Percentiles rank a stretch among this genome's conserved stretches.
Conservation (phyloP, 1,140 invertebrate species). For the Euwallacea similis region DNA sequence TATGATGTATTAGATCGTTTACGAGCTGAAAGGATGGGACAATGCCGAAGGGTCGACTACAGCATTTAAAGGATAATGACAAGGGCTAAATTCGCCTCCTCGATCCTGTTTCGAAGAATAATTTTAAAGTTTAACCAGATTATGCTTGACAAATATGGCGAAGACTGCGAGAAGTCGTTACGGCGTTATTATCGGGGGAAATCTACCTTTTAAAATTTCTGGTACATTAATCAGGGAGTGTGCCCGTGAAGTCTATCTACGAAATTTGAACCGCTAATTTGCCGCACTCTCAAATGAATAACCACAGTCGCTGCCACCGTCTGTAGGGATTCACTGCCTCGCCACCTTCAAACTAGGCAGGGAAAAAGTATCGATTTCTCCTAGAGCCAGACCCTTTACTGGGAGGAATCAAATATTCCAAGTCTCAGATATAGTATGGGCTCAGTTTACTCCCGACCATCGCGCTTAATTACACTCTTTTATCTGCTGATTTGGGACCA, state of each 20-base stretch:
- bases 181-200: conserved; percentile 30
- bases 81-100: not conserved
- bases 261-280: conserved; percentile 39
- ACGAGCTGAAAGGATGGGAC: too few species aligned
- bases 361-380: not conserved
- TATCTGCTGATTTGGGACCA: too few species aligned
- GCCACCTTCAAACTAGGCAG: conserved; percentile 1
- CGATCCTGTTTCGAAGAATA: not conserved
- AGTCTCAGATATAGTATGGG: too few species aligned
- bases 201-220: conserved; percentile 37
- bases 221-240: conserved; percentile 34
- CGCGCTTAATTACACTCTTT: too few species aligned
- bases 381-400: not conserved
- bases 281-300: conserved; percentile 38
- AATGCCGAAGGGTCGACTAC: not conserved
- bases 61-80: not conserved
- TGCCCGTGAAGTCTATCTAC: conserved; percentile 33
- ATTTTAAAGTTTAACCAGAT: conserved; percentile 2
- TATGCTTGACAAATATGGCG: conserved; percentile 29
- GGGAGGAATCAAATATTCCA: too few species aligned
- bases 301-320: conserved; percentile 28
- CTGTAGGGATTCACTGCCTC: conserved; percentile 27
- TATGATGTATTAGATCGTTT: not conserved
- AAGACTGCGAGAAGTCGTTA: conserved; percentile 24
- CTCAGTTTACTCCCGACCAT: too few species aligned